A percentile compares a stretch with the other conserved stretches of the same genome.
These are phyloP conservation scores for Blera fallax DNA, from an alignment of 2,888 invertebrate genomes.

Conservation along the genomic window DNA sequence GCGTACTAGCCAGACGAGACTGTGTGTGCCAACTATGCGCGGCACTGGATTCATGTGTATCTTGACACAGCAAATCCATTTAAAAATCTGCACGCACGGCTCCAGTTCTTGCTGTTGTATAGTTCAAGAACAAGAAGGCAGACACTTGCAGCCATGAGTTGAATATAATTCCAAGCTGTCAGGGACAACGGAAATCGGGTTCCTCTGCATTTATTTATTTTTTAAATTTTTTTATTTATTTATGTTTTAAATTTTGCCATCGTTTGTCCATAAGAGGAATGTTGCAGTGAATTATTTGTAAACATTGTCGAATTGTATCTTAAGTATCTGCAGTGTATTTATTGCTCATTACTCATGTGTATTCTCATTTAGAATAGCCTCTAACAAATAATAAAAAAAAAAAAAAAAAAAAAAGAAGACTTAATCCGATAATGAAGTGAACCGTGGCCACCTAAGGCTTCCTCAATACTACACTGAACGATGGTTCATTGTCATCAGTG, in stretches of 20 bases:
- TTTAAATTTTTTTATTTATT: constrained; percentile 13
- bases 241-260: constrained; percentile 10
- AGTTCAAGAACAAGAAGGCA: constrained; percentile 40
- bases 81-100: constrained; percentile 56
- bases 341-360: constrained; percentile 21
- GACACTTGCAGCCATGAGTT: constrained; percentile 65
- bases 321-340: constrained; percentile 4
- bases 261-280: neutral
- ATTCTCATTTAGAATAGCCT: neutral
- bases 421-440: constrained; percentile 54
- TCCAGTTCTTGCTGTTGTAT: constrained; percentile 30
- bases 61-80: constrained; percentile 69
- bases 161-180: constrained; percentile 61
- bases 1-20: constrained; percentile 45
- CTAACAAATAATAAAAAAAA: constrained; percentile 2
- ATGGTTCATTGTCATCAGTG: constrained; percentile 32
- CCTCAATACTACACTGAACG: neutral
- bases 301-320: constrained; percentile 32
- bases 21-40: constrained; percentile 38
- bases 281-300: constrained; percentile 34
- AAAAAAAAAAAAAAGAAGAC: too few species aligned
- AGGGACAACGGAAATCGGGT: constrained; percentile 67
- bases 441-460: constrained; percentile 47
- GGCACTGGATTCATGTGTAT: constrained; percentile 55
- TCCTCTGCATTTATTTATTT: constrained; percentile 46